Base-by-base conservation (phyloP, 2,888 invertebrate species). In the Chironomus riparius region DNA sequence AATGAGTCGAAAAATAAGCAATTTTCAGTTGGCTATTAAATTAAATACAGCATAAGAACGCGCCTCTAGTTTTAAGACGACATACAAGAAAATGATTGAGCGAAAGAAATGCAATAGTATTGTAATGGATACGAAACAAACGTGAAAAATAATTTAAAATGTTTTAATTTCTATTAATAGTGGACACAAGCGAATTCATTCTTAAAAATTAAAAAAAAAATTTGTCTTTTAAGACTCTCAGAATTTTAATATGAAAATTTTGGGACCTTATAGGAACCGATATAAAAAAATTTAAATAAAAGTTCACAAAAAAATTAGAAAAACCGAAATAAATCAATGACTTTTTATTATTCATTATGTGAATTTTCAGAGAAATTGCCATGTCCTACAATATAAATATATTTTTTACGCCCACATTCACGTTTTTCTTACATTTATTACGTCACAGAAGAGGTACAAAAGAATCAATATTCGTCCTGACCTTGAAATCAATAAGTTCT, bases 141-240 rank as follows among this genome's bases (percentile, higher is more conserved):
- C 7, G 10, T 38, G 10, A 38, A 22, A 50, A 70, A 13, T 22
- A 70, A 70, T 18, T 22, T 4, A n/a, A 70, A 70, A 18, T 56
- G 71, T 71, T 24, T 24, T 50, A 68, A 68, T 38, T 28, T 38
- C 68, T 38, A 70, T 47, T 70, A 47, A 48, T 48, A 70, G 70
- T 70, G 56, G 71, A 72, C 62, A 72, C 72, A 72, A 72, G 72
- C 72, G 72, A 72, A 72, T 72, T 72, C 72, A 24, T 72, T 71
- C 47, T 62, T 62, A 18, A 72, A 61, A 38, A 38, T 28, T 28
- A 38, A 38, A 38, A 38, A 38, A 38, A 38, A 38, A 38, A 38
- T 7, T n/a, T 28, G 38, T 38, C 38, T 65, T 22, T 7, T 24
- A 65, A 65, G 65, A 65, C n/a, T 56, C 65, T 65, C 65, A 65